Conservation (phyloP, 23 tunicate genomes). For the Ciona savignyi region DNA sequence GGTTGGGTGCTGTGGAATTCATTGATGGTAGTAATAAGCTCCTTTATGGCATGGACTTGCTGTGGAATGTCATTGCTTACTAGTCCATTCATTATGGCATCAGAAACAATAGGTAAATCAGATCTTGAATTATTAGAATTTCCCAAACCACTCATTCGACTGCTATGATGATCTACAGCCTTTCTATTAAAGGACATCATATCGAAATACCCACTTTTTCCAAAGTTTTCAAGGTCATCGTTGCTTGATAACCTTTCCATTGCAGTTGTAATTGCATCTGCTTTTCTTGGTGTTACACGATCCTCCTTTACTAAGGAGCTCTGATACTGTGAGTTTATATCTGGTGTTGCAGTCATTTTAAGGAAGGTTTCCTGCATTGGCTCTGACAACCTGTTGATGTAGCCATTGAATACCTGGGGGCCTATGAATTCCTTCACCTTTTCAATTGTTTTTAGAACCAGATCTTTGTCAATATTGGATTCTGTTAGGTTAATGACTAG, state of each 20-base stretch:
- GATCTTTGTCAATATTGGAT: slow-evolving; percentile 28
- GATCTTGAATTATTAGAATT: neutral
- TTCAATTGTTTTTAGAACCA: slow-evolving; percentile 14
- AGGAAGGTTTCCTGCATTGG: slow-evolving; percentile 28
- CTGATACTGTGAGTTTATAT: neutral
- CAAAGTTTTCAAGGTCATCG: slow-evolving; percentile 15
- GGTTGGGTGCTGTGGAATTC: slow-evolving; percentile 5
- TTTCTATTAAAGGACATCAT: neutral
- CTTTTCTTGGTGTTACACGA: neutral
- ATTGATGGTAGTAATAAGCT: slow-evolving; percentile 20
- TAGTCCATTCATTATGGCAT: slow-evolving; percentile 23
- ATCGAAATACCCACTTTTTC: slow-evolving; percentile 58
- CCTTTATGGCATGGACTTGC: slow-evolving; percentile 46
- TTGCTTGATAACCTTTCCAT: neutral
- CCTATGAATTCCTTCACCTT: slow-evolving; percentile 63
- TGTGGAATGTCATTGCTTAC: slow-evolving; percentile 24
- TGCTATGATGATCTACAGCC: neutral
- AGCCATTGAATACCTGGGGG: slow-evolving; percentile 22
- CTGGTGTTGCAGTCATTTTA: neutral
- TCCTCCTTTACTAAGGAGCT: neutral
- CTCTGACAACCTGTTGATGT: slow-evolving; percentile 36
- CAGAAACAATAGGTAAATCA: slow-evolving; percentile 57
- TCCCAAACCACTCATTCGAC: neutral
- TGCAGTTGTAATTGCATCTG: neutral
- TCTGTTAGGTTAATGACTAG: slow-evolving; percentile 50